Percentiles rank a stretch among this genome's conserved stretches.
These are phyloP conservation scores for Chrosomus eos DNA, from an alignment of 2,797 vertebrate genomes.

Conservation along the genomic window DNA sequence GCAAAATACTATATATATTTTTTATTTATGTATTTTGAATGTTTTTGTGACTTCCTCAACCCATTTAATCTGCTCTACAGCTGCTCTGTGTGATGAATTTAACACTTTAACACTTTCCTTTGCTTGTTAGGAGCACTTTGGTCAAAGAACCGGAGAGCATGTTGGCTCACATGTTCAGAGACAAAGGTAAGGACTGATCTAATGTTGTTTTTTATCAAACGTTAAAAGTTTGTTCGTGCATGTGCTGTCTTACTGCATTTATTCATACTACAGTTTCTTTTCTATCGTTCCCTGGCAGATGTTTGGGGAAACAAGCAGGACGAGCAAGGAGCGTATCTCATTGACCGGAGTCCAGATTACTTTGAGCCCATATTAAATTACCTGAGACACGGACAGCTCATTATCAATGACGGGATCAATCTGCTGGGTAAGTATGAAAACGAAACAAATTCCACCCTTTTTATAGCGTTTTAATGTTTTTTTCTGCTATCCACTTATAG, in stretches of 20 bases:
- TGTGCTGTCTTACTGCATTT: background rate
- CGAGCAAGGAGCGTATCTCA: conserved; percentile 90
- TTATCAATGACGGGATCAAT: conserved; percentile 97
- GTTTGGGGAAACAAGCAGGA: conserved; percentile 98
- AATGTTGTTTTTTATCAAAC: background rate
- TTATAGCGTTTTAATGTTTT: background rate
- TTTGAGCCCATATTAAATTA: conserved; percentile 98
- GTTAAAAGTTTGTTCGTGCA: no score
- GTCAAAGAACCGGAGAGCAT: conserved; percentile 93
- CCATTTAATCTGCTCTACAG: no score
- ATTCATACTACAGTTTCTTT: background rate
- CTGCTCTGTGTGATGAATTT: background rate
- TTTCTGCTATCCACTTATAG: background rate
- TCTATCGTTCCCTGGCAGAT: conserved; percentile 73
- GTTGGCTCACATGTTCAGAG: conserved; percentile 93
- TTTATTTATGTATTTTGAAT: background rate
- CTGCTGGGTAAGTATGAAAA: conserved; percentile 80
- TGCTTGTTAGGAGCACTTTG: conserved; percentile 84
- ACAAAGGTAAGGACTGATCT: conserved; percentile 80
- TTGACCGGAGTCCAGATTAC: conserved; percentile 97
- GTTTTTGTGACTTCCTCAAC: background rate
- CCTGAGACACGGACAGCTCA: conserved; percentile 94
- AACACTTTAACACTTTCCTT: conserved; percentile 18
- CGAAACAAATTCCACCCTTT: background rate
- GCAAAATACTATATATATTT: background rate